phyloP scores from a whole-genome alignment of 2,888 invertebrate genomes.

The Homarus gammarus region DNA sequence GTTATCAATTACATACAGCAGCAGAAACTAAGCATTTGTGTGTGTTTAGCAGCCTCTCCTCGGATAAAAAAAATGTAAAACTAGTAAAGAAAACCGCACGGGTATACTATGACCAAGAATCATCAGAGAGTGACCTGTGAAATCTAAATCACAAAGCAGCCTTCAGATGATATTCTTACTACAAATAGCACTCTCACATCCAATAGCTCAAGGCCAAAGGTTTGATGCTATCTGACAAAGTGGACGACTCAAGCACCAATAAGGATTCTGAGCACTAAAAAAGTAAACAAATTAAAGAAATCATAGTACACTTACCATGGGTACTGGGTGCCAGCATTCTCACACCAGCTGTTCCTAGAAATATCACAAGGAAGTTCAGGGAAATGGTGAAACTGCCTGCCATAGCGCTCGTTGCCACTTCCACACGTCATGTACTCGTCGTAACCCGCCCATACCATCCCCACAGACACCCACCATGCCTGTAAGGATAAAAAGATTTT shows the following conservation, averaged over 20 bases:
- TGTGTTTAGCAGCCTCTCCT: too few species aligned
- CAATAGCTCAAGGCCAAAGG: neutral
- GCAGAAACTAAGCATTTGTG: too few species aligned
- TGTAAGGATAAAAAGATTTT: neutral
- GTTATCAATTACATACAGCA: too few species aligned
- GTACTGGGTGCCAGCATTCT: constrained; percentile 48
- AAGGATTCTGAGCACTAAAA: too few species aligned
- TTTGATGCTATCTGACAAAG: neutral
- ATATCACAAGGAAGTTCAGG: constrained; percentile 60
- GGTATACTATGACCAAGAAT: too few species aligned
- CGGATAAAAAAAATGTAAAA: too few species aligned
- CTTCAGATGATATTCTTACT: neutral
- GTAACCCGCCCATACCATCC: constrained; percentile 40
- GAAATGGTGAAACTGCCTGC: constrained; percentile 39
- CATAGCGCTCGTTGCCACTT: constrained; percentile 44
- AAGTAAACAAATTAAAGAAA: neutral
- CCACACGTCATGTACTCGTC: constrained; percentile 70
- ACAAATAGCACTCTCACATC: neutral
- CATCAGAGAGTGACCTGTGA: too few species aligned
- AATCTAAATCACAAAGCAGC: too few species aligned
- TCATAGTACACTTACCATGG: constrained; percentile 60
- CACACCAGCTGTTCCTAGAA: constrained; percentile 43
- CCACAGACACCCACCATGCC: constrained; percentile 48
- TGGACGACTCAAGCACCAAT: neutral
- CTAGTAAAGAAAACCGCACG: too few species aligned